Base-by-base conservation (phyloP, 2,888 invertebrate species). In the Bugula neritina region DNA sequence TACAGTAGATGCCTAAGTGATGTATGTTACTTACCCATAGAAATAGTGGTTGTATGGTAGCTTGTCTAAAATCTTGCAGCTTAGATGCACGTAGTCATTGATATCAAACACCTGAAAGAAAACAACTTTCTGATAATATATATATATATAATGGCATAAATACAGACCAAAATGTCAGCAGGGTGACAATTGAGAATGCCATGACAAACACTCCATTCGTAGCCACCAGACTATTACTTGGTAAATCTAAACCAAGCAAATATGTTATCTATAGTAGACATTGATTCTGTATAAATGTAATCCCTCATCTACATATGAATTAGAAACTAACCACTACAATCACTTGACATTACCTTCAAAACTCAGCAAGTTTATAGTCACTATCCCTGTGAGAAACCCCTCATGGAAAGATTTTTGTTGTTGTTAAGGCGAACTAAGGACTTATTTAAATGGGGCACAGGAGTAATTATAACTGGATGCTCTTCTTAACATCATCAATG, bases 1-100 rank as follows among this genome's bases (percentile, higher is more conserved):
- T n/a, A n/a, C n/a, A n/a, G n/a, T n/a, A n/a, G n/a, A n/a, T n/a
- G n/a, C n/a, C n/a, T n/a, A n/a, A n/a, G n/a, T n/a, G n/a, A n/a
- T n/a, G n/a, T n/a, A n/a, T n/a, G n/a, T n/a, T n/a, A 74, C 74
- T 72, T 86, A 92, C 93, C 93, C 94, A 82, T 92, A 91, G 85
- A 96, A 98, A 84, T 96, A 97, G 86, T 97, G 93, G 1, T 92
- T 89, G 85, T 90, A 90, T 0, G 93, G 93, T 73, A 94, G 86
- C 13, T 86, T 86, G 57, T 84, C 83, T 74, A 87, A 85, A 0
- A 91, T 87, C 79, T 86, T 88, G 1, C 89, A 86, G 80, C 88
- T 89, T n/a, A 98, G 88, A 75, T 87, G 86, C 74, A 90, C 86
- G 84, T 89, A 97, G 84, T 98, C 97, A 52, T 86, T 83, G 79